Conservation (phyloP, 2,113 vertebrate genomes). For the Mus pahari region DNA sequence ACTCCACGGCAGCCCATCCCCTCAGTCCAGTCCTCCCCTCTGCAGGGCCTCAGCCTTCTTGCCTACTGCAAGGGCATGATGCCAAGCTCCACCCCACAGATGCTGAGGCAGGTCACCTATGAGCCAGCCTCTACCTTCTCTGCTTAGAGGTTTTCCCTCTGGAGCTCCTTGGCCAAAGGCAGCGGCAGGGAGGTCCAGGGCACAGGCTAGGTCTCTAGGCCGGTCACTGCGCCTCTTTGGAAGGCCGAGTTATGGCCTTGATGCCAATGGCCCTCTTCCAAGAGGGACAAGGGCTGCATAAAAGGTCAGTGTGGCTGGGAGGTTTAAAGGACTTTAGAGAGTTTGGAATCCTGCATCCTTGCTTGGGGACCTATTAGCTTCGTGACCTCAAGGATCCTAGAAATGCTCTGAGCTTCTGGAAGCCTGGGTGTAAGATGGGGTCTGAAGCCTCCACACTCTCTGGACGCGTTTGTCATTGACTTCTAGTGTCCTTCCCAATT, state of each 20-base stretch:
- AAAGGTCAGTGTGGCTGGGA: background rate
- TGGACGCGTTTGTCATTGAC: background rate
- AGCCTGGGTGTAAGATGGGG: background rate
- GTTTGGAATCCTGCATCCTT: background rate
- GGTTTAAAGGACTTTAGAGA: background rate
- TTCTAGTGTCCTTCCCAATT: background rate
- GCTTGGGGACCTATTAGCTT: background rate
- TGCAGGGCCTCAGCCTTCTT: background rate
- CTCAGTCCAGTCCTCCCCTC: background rate
- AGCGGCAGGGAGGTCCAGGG: background rate
- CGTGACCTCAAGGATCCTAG: background rate
- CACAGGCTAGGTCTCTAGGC: background rate
- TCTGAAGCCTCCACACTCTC: background rate
- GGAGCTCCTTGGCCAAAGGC: background rate
- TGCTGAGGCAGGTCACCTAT: background rate
- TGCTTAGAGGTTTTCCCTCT: background rate
- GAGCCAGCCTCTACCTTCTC: constrained; percentile 2
- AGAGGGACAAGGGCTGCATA: background rate
- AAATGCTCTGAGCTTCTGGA: background rate
- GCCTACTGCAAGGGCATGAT: background rate
- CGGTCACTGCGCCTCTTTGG: background rate
- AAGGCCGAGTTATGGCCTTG: background rate
- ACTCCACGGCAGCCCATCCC: background rate
- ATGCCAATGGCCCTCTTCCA: background rate
- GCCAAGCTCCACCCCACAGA: background rate